Conservation (phyloP, 2,113 vertebrate species). For the Motacilla tschutschensis region DNA sequence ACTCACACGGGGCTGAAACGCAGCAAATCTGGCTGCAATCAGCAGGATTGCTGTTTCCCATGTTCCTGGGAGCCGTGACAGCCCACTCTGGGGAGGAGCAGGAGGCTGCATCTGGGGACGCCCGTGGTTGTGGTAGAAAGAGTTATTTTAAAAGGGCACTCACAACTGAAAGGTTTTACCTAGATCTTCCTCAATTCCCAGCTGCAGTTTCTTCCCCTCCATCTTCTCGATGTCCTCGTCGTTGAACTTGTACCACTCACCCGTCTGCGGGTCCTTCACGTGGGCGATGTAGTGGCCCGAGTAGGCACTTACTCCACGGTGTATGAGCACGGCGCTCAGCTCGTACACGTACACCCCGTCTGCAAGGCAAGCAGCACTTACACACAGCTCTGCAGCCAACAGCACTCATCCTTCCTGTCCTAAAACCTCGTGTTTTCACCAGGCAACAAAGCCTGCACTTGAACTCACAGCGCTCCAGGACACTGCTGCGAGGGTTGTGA, state of each 20-base stretch:
- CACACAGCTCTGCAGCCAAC: rapidly evolving
- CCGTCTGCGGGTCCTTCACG: slow-evolving; percentile 89
- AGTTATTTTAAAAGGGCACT: slow-evolving; percentile 73
- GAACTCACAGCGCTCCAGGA: not conserved
- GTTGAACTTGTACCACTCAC: slow-evolving; percentile 98
- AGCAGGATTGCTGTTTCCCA: not conserved
- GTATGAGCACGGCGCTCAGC: slow-evolving; percentile 92
- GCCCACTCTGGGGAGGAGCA: not conserved
- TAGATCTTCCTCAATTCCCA: slow-evolving; percentile 96
- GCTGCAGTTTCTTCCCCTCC: slow-evolving; percentile 96
- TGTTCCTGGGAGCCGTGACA: rapidly evolving
- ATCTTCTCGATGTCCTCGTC: slow-evolving; percentile 98
- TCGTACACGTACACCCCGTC: slow-evolving; percentile 85
- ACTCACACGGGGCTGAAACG: not conserved
- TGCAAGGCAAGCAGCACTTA: slow-evolving; percentile 22
- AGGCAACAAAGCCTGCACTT: not conserved
- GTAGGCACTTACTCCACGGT: slow-evolving; percentile 94
- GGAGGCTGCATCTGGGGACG: not conserved
- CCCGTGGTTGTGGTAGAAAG: not conserved
- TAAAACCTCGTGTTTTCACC: rapidly evolving
- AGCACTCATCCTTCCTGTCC: rapidly evolving
- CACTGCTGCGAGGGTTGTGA: not conserved
- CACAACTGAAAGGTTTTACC: slow-evolving; percentile 85
- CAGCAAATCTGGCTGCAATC: not conserved
- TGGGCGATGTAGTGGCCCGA: slow-evolving; percentile 98